Evolutionary conservation across 2,888 invertebrate genomes (phyloP), one percentile per base, ranked within the genome.

Genomic region (Protonemura montana): DNA sequence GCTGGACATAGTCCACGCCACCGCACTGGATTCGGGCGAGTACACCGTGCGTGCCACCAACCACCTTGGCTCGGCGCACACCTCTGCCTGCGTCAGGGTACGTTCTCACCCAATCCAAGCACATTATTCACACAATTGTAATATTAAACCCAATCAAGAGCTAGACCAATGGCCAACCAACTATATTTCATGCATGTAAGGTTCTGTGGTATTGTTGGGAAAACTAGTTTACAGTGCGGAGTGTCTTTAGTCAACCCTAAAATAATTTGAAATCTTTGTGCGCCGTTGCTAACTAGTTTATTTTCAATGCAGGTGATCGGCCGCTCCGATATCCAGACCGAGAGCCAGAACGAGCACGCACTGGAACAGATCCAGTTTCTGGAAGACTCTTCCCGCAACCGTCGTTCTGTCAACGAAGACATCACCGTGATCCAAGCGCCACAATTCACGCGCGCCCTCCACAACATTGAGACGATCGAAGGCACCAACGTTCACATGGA

Each of bases 31-130:
- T 92, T 96, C 97, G 76, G 98, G 98, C 85, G 98, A 98, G 92
- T 99, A 99, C 90, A 99, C 98, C 0, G 97, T 96, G 80, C 93
- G 97, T 88, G 99, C 99, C 35, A 96, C 97, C 0, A 99, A 99
- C 90, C 97, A 97, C 90, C 93, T 98, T 77, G 99, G 99, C 59
- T 95, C 96, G 26, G 98, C 98, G 21, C 97, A 97, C 89, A 98
- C 98, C 21, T 97, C 97, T 2, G 95, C 98, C 10, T 96, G 97
- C 91, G 97, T 98, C 6, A 94, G 97, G 88, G 96, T 91, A 88
- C 89, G 89, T 88, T 3, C 59, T 59, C 59, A 59, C 13, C 82
- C 10, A n/a, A n/a, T n/a, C n/a, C n/a, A n/a, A n/a, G n/a, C n/a
- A n/a, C n/a, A n/a, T n/a, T n/a, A n/a, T n/a, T n/a, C n/a, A n/a